Percentiles rank a stretch among this genome's conserved stretches.
Conservation (phyloP, 2,888 invertebrate species). For the Tiliacea aurago region DNA sequence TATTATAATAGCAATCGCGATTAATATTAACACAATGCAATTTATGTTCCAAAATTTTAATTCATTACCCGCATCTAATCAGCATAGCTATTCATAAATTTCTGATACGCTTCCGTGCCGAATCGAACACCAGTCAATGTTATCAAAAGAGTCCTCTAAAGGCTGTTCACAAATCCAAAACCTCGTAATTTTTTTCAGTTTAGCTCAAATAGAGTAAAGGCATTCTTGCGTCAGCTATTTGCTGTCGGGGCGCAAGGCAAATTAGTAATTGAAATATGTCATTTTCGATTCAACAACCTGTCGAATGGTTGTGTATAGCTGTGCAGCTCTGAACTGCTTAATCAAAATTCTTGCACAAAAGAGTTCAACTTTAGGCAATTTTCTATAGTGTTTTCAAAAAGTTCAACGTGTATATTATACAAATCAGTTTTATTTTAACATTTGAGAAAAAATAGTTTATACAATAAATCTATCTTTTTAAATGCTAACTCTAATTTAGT, state of each 20-base stretch:
- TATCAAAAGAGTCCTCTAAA: too few relatives aligned
- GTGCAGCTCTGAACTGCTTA: background rate
- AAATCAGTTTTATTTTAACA: constrained; percentile 33
- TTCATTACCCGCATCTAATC: background rate
- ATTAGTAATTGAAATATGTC: too few relatives aligned
- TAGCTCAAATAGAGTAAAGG: too few relatives aligned
- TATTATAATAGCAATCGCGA: constrained; percentile 2
- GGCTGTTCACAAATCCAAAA: too few relatives aligned
- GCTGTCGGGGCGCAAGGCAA: too few relatives aligned
- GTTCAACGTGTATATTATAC: constrained; percentile 45
- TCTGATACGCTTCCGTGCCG: too few relatives aligned
- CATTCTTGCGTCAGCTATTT: too few relatives aligned
- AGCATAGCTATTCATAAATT: too few relatives aligned
- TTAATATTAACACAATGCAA: constrained; percentile 11
- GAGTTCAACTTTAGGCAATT: constrained; percentile 41
- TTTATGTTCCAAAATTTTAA: background rate
- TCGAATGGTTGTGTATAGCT: too few relatives aligned
- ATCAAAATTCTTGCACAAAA: constrained; percentile 11
- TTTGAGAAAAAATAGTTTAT: constrained; percentile 37
- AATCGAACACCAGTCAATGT: too few relatives aligned
- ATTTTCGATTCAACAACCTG: too few relatives aligned
- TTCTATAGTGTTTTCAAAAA: constrained; percentile 24
- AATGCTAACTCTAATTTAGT: constrained; percentile 49
- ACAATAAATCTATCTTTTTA: constrained; percentile 34
- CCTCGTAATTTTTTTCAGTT: too few relatives aligned